phyloP scores from a whole-genome alignment of 1,140 invertebrate genomes.

The Asobara japonica region DNA sequence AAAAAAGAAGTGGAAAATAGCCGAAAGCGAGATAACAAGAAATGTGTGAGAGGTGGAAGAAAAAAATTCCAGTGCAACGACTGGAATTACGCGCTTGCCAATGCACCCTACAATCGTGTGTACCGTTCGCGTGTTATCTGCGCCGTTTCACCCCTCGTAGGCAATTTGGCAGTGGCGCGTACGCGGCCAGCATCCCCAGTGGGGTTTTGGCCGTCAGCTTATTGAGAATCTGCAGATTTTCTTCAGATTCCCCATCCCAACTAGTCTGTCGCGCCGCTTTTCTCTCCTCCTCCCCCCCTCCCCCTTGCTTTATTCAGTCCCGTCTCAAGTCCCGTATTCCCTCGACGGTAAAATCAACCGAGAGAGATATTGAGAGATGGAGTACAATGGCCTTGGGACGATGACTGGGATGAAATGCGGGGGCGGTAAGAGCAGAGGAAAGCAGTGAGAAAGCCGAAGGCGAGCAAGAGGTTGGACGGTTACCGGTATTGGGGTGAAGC shows the following conservation, averaged over 20 bases:
- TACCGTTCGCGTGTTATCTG: constrained; percentile 26
- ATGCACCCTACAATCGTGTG: constrained; percentile 3
- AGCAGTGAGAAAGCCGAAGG: constrained; percentile 7
- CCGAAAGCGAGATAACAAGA: constrained; percentile 13
- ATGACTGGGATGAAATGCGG: not conserved
- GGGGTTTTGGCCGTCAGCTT: constrained; percentile 31
- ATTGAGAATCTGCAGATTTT: constrained; percentile 38
- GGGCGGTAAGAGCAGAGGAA: not conserved
- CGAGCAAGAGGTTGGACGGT: not conserved
- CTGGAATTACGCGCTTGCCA: constrained; percentile 15
- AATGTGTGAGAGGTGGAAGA: constrained; percentile 25
- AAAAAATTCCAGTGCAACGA: not conserved
- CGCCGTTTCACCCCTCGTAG: constrained; percentile 25
- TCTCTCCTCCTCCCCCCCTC: not conserved
- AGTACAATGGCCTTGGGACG: constrained; percentile 2
- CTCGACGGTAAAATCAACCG: not conserved
- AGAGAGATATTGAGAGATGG: not conserved
- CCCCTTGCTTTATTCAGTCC: not conserved
- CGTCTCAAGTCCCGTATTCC: constrained; percentile 7
- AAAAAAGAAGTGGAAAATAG: constrained; percentile 1
- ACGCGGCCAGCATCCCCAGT: constrained; percentile 33
- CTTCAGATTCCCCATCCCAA: constrained; percentile 12
- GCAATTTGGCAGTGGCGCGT: constrained; percentile 32
- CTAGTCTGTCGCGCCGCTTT: not conserved
- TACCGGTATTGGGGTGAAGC: constrained; percentile 23